A percentile compares a stretch with the other conserved stretches of the same genome.
phyloP scores from a whole-genome alignment of 1,140 invertebrate genomes.

The Rhagoletis pomonella region DNA sequence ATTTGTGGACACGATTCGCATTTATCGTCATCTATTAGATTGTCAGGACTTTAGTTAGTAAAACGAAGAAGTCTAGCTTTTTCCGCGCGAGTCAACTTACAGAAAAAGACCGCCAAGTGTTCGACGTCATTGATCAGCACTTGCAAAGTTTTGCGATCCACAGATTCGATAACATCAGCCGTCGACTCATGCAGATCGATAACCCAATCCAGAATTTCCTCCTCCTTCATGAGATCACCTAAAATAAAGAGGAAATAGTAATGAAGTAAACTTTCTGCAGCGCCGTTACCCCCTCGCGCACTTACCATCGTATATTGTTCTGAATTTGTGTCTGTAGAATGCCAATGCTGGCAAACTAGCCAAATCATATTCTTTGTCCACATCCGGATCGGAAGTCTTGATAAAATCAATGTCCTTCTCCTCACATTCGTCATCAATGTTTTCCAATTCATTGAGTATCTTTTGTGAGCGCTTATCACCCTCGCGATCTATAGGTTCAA shows the following conservation, averaged over 20 bases:
- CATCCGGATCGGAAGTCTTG: slow-evolving; percentile 92
- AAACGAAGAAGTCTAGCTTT: background rate
- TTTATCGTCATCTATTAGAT: slow-evolving; percentile 84
- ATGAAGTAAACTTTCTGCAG: background rate
- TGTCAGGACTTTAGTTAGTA: background rate
- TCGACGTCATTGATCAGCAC: slow-evolving; percentile 92
- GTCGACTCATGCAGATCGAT: slow-evolving; percentile 87
- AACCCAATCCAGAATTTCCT: slow-evolving; percentile 92
- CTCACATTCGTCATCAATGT: slow-evolving; percentile 96
- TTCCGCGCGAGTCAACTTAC: slow-evolving; percentile 77
- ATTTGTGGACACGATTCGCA: slow-evolving; percentile 88
- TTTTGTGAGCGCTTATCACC: slow-evolving; percentile 92
- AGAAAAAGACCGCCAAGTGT: slow-evolving; percentile 94
- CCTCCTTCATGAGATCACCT: slow-evolving; percentile 93
- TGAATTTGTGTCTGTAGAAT: slow-evolving; percentile 93
- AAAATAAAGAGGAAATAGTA: background rate
- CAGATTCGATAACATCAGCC: slow-evolving; percentile 93
- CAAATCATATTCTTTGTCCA: slow-evolving; percentile 93
- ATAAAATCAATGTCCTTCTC: slow-evolving; percentile 94
- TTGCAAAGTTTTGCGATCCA: slow-evolving; percentile 92
- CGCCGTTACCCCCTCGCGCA: background rate
- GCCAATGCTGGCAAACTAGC: slow-evolving; percentile 87
- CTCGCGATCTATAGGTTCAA: slow-evolving; percentile 83
- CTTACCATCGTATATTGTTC: slow-evolving; percentile 84
- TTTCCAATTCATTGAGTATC: slow-evolving; percentile 92